A percentile compares a stretch with the other conserved stretches of the same genome.
Conservation (phyloP, 1,140 invertebrate genomes). For the Ooceraea biroi region DNA sequence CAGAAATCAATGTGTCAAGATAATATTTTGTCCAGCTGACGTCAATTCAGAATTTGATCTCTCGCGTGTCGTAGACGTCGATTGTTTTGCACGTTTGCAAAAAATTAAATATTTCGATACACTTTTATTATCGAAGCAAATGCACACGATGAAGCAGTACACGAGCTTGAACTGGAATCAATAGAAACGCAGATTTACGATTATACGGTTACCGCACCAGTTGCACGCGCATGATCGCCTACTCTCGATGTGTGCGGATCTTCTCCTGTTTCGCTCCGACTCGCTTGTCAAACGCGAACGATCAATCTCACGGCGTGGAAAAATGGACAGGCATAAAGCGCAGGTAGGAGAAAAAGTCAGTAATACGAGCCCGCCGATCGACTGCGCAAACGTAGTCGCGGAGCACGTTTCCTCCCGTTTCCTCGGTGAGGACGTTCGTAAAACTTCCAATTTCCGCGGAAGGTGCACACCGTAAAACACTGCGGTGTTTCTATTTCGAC, state of each 20-base stretch:
- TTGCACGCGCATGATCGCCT: constrained; percentile 16
- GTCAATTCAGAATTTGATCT: neutral
- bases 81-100: neutral
- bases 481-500: constrained; percentile 63
- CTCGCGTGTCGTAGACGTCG: neutral
- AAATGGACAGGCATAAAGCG: constrained; percentile 26
- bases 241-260: neutral
- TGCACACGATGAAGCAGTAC: neutral
- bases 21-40: no score
- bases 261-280: neutral
- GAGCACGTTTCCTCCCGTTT: constrained; percentile 55
- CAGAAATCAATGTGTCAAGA: neutral
- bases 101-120: neutral
- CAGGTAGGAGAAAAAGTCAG: neutral
- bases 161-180: constrained; percentile 1
- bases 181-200: neutral
- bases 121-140: no score
- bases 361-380: neutral
- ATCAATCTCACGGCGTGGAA: constrained; percentile 46
- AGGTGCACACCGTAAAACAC: constrained; percentile 67
- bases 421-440: constrained; percentile 51
- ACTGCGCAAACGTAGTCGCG: neutral
- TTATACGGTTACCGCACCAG: neutral
- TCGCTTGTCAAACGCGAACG: constrained; percentile 61
- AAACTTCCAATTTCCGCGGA: constrained; percentile 73